Percentiles rank a stretch among this genome's conserved stretches.
Evolutionary conservation across 2,888 invertebrate genomes (phyloP).

Genomic region (Eulithis prunata): DNA sequence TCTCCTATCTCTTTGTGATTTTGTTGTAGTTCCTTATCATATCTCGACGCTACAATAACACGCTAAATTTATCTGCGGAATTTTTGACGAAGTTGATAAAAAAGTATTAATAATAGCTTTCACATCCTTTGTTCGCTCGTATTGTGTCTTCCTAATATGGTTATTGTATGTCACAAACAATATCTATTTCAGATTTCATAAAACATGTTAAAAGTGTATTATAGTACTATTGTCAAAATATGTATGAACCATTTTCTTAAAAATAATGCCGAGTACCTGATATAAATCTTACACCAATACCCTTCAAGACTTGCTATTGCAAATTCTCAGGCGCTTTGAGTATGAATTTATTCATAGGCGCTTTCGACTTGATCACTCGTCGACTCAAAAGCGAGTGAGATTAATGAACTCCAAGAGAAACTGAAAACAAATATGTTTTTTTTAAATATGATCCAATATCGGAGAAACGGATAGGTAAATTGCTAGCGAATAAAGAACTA

Average conservation of each 20-base stretch:
- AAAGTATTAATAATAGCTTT: not conserved
- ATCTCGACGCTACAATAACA: conserved; percentile 12
- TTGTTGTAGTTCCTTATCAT: conserved; percentile 17
- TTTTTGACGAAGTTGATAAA: conserved; percentile 1
- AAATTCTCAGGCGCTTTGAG: conserved; percentile 24
- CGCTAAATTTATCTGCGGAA: not conserved
- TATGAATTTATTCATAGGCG: conserved; percentile 24
- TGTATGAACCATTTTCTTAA: no score
- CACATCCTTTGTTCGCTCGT: not conserved
- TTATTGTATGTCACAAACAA: no score
- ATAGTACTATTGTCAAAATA: no score
- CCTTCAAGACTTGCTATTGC: conserved; percentile 23
- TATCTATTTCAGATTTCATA: no score
- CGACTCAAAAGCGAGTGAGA: conserved; percentile 19
- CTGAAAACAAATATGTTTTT: not conserved
- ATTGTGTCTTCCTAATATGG: no score
- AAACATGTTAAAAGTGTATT: no score
- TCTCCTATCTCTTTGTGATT: conserved; percentile 17
- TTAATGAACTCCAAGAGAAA: conserved; percentile 16
- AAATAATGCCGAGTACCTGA: conserved; percentile 14
- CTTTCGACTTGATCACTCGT: conserved; percentile 5
- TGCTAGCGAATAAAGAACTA: not conserved
- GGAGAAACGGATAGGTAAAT: conserved; percentile 3
- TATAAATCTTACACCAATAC: conserved; percentile 19
- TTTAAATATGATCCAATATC: not conserved